A percentile compares a stretch with the other conserved stretches of the same genome.
These are phyloP conservation scores for Diuraphis noxia DNA, from an alignment of 1,140 invertebrate genomes.

Conservation along the genomic window DNA sequence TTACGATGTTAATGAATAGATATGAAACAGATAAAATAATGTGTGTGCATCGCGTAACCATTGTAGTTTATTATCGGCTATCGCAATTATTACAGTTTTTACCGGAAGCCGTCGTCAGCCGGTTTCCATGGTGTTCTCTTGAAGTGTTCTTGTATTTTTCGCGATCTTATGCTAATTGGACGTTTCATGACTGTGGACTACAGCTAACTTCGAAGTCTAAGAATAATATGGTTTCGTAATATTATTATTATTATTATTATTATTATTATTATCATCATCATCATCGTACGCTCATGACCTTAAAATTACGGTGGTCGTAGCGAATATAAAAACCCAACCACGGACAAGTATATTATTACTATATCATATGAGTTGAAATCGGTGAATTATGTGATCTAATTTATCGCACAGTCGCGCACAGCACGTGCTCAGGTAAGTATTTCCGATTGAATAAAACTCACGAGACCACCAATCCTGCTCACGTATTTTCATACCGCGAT, in stretches of 20 bases:
- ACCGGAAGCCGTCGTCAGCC: neutral
- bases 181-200: neutral
- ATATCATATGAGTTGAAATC: neutral
- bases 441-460: neutral
- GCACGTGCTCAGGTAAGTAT: neutral
- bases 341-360: neutral
- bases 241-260: neutral
- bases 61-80: neutral
- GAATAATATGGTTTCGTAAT: neutral
- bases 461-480: neutral
- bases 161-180: too few relatives aligned
- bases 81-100: neutral
- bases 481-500: fast-evolving
- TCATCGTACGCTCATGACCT: neutral
- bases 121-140: neutral
- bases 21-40: neutral
- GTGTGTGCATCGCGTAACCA: neutral
- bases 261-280: neutral
- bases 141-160: too few relatives aligned
- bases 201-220: neutral
- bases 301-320: neutral
- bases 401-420: neutral
- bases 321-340: neutral
- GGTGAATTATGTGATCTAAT: neutral
- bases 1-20: neutral